Conservation (phyloP, 1,140 invertebrate genomes). For the Drosophila quadrilineata region DNA sequence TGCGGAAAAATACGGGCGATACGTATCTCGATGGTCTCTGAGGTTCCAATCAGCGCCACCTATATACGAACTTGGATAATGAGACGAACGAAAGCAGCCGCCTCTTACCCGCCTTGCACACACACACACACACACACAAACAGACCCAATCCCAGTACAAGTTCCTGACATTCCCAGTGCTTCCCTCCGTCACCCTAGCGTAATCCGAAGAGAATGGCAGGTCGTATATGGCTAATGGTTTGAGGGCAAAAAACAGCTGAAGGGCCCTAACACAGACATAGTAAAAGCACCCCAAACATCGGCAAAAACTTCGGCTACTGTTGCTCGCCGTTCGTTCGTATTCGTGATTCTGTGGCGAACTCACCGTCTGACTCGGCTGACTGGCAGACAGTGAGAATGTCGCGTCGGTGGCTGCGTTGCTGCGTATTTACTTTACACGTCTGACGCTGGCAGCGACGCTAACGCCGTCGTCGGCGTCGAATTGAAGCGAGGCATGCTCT, state of each 20-base stretch:
- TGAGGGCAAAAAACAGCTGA: slow-evolving; percentile 24
- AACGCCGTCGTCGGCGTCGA: slow-evolving; percentile 8
- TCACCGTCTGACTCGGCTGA: neutral
- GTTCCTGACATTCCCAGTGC: neutral
- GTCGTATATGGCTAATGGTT: slow-evolving; percentile 7
- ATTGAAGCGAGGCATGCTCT: slow-evolving; percentile 25
- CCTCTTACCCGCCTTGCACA: no score
- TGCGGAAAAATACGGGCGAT: slow-evolving; percentile 22
- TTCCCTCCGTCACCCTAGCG: neutral
- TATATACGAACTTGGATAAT: slow-evolving; percentile 18
- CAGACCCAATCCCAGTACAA: no score
- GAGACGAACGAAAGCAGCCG: slow-evolving; percentile 2
- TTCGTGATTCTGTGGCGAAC: no score
- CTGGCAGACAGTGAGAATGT: neutral
- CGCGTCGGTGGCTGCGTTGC: slow-evolving; percentile 28
- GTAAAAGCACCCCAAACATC: slow-evolving; percentile 69
- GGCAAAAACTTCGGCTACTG: slow-evolving; percentile 45
- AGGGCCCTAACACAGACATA: slow-evolving; percentile 14
- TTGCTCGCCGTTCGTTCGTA: slow-evolving; percentile 6
- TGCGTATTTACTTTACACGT: slow-evolving; percentile 66
- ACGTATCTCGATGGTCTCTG: slow-evolving; percentile 16
- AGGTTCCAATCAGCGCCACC: slow-evolving; percentile 17
- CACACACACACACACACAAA: no score
- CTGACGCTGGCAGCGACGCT: slow-evolving; percentile 32
- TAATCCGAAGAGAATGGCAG: slow-evolving; percentile 6